Evolutionary conservation across 2,113 vertebrate genomes (phyloP).

Genomic region (Balaenoptera acutorostrata): DNA sequence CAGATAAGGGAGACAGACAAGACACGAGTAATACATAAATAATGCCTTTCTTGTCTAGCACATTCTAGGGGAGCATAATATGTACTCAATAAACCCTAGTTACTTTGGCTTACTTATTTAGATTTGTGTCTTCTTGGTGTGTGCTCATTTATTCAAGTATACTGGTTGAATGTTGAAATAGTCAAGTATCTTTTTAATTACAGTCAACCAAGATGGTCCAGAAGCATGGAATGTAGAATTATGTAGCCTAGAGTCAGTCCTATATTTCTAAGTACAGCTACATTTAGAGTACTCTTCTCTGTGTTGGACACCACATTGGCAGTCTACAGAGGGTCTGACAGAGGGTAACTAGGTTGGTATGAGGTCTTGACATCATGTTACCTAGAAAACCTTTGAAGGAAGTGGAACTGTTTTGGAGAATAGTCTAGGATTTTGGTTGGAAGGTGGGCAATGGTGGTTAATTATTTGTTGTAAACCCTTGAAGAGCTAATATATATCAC

Average conservation of each 20-base stretch:
- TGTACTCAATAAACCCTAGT: neutral
- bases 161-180: neutral
- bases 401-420: neutral
- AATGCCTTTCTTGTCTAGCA: neutral
- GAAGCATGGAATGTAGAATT: neutral
- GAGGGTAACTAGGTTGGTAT: neutral
- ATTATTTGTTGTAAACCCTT: neutral
- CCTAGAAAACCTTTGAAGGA: neutral
- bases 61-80: neutral
- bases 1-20: neutral
- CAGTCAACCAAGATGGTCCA: neutral
- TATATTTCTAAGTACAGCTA: neutral
- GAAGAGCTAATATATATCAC: neutral
- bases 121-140: neutral
- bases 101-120: neutral
- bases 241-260: neutral
- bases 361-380: neutral
- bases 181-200: neutral
- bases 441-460: neutral
- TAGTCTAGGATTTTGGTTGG: neutral
- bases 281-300: neutral
- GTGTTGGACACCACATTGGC: neutral
- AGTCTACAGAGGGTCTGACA: neutral
- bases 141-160: neutral
- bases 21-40: neutral